These are phyloP conservation scores for Zygogramma bicolorata DNA, from an alignment of 2,888 invertebrate genomes.

Conservation along the genomic window DNA sequence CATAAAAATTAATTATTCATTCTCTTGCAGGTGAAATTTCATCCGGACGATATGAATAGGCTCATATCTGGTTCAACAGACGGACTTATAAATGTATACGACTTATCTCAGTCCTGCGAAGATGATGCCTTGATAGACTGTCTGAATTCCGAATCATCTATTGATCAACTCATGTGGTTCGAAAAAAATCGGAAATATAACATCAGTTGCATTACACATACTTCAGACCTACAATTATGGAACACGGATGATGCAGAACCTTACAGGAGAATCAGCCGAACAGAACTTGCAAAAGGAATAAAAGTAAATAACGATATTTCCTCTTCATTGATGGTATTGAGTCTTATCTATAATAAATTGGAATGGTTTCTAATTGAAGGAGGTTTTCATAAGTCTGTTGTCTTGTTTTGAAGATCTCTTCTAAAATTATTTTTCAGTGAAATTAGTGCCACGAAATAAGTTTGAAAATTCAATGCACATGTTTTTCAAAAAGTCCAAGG, in stretches of 20 bases:
- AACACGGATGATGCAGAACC: slow-evolving; percentile 74
- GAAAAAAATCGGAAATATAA: slow-evolving; percentile 65
- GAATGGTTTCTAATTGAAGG: too few relatives aligned
- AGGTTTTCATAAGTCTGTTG: too few relatives aligned
- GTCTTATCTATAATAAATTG: too few relatives aligned
- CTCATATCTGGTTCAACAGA: slow-evolving; percentile 85
- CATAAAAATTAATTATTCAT: too few relatives aligned
- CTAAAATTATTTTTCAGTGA: too few relatives aligned
- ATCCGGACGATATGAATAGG: slow-evolving; percentile 74
- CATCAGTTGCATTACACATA: slow-evolving; percentile 79
- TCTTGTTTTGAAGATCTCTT: too few relatives aligned
- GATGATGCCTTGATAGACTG: slow-evolving; percentile 84
- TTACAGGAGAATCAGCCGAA: slow-evolving; percentile 71
- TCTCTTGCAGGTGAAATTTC: slow-evolving; percentile 81
- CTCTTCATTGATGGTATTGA: too few relatives aligned
- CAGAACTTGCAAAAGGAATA: slow-evolving; percentile 71
- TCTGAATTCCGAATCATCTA: slow-evolving; percentile 83
- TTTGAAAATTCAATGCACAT: too few relatives aligned
- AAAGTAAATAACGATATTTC: too few relatives aligned
- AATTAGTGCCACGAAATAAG: too few relatives aligned
- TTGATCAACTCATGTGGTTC: slow-evolving; percentile 75
- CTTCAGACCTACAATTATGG: slow-evolving; percentile 79
- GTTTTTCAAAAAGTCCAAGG: too few relatives aligned
- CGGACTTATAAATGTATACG: slow-evolving; percentile 87
- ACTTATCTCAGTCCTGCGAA: slow-evolving; percentile 79